These are phyloP conservation scores for Eurypyga helias DNA, from an alignment of 2,113 vertebrate species.

Conservation along the genomic window DNA sequence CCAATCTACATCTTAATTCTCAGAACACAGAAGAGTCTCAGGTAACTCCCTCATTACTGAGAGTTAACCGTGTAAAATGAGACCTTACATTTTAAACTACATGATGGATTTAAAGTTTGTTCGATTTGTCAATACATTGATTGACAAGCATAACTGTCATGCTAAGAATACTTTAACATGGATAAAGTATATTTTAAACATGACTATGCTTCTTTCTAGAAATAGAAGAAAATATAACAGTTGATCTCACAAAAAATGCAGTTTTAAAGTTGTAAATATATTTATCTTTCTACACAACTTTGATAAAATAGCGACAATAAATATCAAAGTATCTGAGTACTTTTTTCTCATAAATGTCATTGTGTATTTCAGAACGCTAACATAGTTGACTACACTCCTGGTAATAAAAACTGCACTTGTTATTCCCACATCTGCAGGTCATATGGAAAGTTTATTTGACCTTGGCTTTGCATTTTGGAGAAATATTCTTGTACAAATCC, in stretches of 20 bases:
- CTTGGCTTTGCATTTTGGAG: neutral
- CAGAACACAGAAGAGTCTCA: neutral
- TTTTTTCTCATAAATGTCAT: neutral
- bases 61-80: neutral
- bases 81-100: constrained; percentile 28
- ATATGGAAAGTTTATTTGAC: neutral
- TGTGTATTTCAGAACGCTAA: neutral
- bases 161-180: neutral
- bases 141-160: neutral
- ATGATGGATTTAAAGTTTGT: neutral
- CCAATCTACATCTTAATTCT: neutral
- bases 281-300: neutral
- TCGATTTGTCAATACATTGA: neutral
- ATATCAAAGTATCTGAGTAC: neutral
- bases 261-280: neutral
- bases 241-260: neutral
- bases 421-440: neutral
- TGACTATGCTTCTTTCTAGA: neutral
- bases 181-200: neutral
- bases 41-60: neutral
- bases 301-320: neutral
- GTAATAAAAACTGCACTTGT: neutral
- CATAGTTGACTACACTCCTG: neutral
- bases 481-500: neutral
- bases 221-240: neutral